A percentile compares a stretch with the other conserved stretches of the same genome.
Evolutionary conservation across 2,888 invertebrate species (phyloP).

Genomic region (Auanema freiburgensis): DNA sequence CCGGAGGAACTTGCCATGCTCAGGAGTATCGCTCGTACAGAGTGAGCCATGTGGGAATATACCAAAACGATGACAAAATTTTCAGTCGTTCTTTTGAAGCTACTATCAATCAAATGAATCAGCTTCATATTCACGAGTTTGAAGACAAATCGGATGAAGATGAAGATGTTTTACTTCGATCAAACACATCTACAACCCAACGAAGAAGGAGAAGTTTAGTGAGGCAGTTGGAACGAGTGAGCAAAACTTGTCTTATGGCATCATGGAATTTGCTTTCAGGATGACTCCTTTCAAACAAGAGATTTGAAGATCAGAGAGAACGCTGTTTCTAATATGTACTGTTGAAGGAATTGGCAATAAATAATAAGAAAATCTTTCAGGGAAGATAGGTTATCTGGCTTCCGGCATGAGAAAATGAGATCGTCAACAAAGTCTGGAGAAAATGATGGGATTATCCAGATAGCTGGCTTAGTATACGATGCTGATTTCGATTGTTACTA

Average conservation of each 20-base stretch:
- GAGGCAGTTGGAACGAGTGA: conserved; percentile 26
- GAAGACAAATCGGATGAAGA: conserved; percentile 30
- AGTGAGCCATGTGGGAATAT: neutral
- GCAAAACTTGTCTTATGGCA: too few species aligned
- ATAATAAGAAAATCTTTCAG: conserved; percentile 19
- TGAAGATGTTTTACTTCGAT: conserved; percentile 19
- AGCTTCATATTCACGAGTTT: conserved; percentile 22
- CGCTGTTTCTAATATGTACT: too few species aligned
- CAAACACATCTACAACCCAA: conserved; percentile 7
- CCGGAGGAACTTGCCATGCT: neutral
- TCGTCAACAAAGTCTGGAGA: conserved; percentile 25
- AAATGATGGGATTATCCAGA: conserved; percentile 20
- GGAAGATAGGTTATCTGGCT: conserved; percentile 34
- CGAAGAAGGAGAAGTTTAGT: conserved; percentile 25
- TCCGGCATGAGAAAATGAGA: conserved; percentile 36
- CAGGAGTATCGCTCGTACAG: neutral
- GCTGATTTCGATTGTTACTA: conserved; percentile 46
- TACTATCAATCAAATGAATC: conserved; percentile 1
- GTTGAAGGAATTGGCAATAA: too few species aligned
- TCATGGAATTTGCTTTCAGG: too few species aligned
- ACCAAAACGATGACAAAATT: neutral
- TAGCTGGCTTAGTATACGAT: conserved; percentile 38
- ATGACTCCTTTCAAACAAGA: too few species aligned
- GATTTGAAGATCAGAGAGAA: too few species aligned
- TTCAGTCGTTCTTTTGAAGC: neutral